phyloP scores from a whole-genome alignment of 2,888 invertebrate species.

The Elmis aenea region DNA sequence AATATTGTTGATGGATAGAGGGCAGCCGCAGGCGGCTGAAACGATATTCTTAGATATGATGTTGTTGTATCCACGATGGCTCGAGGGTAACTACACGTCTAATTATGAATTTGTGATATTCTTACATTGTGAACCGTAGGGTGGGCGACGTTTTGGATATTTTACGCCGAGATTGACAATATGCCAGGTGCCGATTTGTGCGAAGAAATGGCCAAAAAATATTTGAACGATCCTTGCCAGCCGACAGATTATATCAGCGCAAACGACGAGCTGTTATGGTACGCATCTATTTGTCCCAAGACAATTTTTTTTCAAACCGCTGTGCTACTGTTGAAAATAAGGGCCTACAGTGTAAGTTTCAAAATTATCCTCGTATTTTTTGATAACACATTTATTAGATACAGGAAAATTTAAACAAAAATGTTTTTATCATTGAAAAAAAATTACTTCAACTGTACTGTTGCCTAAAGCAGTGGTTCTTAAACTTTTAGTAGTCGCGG shows the following conservation, averaged over 20 bases:
- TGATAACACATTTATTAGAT: too few relatives aligned
- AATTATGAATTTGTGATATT: not conserved
- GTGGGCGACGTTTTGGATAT: constrained; percentile 40
- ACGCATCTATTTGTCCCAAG: constrained; percentile 29
- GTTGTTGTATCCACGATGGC: constrained; percentile 34
- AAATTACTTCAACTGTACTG: too few relatives aligned
- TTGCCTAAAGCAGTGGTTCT: too few relatives aligned
- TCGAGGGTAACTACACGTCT: constrained; percentile 34
- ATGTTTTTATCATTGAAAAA: too few relatives aligned
- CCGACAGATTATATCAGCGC: constrained; percentile 25
- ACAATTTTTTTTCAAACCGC: constrained; percentile 36
- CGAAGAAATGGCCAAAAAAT: constrained; percentile 36
- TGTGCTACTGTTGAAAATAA: constrained; percentile 36
- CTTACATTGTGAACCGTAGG: constrained; percentile 14
- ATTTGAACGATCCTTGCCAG: constrained; percentile 20
- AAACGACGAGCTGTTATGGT: constrained; percentile 39
- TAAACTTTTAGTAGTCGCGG: too few relatives aligned
- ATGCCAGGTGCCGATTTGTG: constrained; percentile 37
- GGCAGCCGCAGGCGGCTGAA: constrained; percentile 37
- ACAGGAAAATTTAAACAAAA: too few relatives aligned
- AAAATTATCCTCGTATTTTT: too few relatives aligned
- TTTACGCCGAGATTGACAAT: constrained; percentile 34
- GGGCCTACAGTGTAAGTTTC: constrained; percentile 29
- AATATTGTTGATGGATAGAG: constrained; percentile 32
- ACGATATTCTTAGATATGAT: constrained; percentile 38